Evolutionary conservation across 2,113 vertebrate genomes (phyloP).

Genomic region (Hippocampus guttulatus): DNA sequence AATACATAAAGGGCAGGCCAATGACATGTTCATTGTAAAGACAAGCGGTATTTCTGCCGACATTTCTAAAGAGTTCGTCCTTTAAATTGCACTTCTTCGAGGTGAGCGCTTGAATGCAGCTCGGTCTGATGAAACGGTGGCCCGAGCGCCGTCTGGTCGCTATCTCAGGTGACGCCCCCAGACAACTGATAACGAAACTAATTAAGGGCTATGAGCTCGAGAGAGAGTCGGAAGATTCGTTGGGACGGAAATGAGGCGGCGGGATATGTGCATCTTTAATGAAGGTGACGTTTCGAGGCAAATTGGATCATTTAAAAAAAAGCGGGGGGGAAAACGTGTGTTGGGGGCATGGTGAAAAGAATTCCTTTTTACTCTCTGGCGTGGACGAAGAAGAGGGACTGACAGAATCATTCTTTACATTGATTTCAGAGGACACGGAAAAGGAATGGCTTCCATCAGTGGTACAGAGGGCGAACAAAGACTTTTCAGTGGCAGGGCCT

Average conservation of each 20-base stretch:
- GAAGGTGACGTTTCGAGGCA: slow-evolving; percentile 26
- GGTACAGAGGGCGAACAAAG: slow-evolving; percentile 61
- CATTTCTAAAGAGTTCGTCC: slow-evolving; percentile 33
- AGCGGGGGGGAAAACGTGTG: not conserved
- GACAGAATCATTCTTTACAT: slow-evolving; percentile 54
- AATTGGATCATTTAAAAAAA: slow-evolving; percentile 36
- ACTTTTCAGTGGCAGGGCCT: slow-evolving; percentile 43
- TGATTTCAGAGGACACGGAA: slow-evolving; percentile 60
- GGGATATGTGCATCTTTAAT: slow-evolving; percentile 39
- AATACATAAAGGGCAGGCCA: slow-evolving; percentile 54
- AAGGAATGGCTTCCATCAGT: slow-evolving; percentile 65
- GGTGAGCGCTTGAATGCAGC: slow-evolving; percentile 23
- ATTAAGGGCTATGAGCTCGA: slow-evolving; percentile 35
- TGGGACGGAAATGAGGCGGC: slow-evolving; percentile 23
- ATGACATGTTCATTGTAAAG: slow-evolving; percentile 45
- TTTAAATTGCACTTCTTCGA: slow-evolving; percentile 44
- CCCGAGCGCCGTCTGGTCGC: slow-evolving; percentile 5
- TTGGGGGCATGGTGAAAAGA: not conserved
- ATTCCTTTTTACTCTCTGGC: slow-evolving; percentile 3
- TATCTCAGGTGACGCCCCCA: slow-evolving; percentile 38
- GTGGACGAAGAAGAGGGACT: slow-evolving; percentile 21
- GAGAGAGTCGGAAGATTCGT: slow-evolving; percentile 23
- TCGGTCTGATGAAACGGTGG: slow-evolving; percentile 23
- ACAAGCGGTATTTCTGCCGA: slow-evolving; percentile 58
- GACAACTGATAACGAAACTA: slow-evolving; percentile 41